Base-by-base conservation (phyloP, 2,888 invertebrate species). In the Lottia scabra region DNA sequence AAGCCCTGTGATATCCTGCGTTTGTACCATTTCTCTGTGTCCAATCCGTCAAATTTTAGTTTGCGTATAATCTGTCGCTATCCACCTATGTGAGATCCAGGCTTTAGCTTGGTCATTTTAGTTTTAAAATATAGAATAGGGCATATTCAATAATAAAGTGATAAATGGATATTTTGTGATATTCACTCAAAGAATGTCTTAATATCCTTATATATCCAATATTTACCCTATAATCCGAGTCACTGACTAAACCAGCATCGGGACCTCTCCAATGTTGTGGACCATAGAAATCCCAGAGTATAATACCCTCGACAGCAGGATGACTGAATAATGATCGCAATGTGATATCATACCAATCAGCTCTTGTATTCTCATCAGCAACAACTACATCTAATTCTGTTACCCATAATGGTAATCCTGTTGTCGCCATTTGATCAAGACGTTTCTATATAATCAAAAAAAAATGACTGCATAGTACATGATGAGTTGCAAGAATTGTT, bases 251-350 rank as follows among this genome's bases (percentile, higher is more conserved):
- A 12, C 19, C 56, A 12, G 56, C 56, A 56, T 56, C 56, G 4
- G n/a, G 19, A 12, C 56, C 56, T 19, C n/a, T 56, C 56, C 56
- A 56, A 12, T 56, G 56, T 43, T 73, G 66, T 12, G 74, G 71
- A 46, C 80, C 77, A 77, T 79, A 82, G 72, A 81, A 81, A n/a
- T 80, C 81, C 83, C 83, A 83, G 13, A 82, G 26, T 2, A 80
- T 71, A 30, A 80, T 75, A 12, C 80, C 80, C 63, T 78, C 75
- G 16, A 80, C 70, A 6, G 76, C 46, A 0, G 80, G 77, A 26
- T 78, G 75, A 45, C 76, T 74, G 71, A 75, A 80, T 64, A 71
- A 76, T 15, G 73, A 16, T 4, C 76, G 72, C 15, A 78, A 43
- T 19, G 71, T 73, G 16, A 70, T 70, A 38, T 78, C 78, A 15